phyloP scores from a whole-genome alignment of 2,797 vertebrate species.

The Philypnodon macrostomus region DNA sequence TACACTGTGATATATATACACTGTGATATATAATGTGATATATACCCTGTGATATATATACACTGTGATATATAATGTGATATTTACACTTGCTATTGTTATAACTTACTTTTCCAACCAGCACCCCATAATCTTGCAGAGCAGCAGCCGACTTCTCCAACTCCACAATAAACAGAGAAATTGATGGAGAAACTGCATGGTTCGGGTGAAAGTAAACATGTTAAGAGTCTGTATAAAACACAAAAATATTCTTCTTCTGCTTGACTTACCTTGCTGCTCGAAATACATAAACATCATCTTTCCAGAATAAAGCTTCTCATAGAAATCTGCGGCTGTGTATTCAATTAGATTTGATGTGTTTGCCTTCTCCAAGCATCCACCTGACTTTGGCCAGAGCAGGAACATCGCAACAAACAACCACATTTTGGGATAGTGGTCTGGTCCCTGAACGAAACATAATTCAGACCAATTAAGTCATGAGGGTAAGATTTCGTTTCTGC shows the following conservation, averaged over 20 bases:
- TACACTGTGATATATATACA: too few species aligned
- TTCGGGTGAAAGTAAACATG: conserved; percentile 7
- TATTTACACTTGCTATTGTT: background rate
- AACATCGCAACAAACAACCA: conserved; percentile 37
- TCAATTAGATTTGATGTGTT: conserved; percentile 53
- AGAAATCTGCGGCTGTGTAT: conserved; percentile 52
- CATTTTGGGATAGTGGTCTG: conserved; percentile 18
- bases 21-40: too few species aligned
- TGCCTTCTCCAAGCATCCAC: conserved; percentile 39
- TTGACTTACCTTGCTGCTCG: conserved; percentile 70
- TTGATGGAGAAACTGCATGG: conserved; percentile 67
- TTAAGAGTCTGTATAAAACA: background rate
- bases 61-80: background rate
- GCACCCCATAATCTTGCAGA: conserved; percentile 84
- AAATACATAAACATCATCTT: conserved; percentile 87
- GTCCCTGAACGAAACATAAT: conserved; percentile 4
- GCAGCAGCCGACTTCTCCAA: conserved; percentile 77
- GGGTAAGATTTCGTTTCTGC: too few species aligned
- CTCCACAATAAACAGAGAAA: conserved; percentile 80
- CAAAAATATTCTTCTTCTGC: background rate
- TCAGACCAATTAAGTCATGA: too few species aligned
- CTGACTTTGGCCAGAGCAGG: conserved; percentile 46
- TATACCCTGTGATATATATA: too few species aligned
- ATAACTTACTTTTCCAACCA: conserved; percentile 81
- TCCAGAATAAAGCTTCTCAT: conserved; percentile 69